These are phyloP conservation scores for Malacosoma neustria DNA, from an alignment of 2,888 invertebrate species.

Conservation along the genomic window DNA sequence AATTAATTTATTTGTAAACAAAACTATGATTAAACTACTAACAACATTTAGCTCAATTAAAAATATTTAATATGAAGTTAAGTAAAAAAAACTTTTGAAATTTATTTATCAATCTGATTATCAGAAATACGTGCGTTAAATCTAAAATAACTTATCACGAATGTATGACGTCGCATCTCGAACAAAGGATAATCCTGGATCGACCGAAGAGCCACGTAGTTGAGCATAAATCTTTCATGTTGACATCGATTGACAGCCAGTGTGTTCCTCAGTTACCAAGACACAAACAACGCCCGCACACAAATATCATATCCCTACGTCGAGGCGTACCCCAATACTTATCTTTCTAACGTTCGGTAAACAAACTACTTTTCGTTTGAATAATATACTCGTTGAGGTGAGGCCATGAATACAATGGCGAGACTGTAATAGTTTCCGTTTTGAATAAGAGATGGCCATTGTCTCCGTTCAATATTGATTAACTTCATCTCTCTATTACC, in stretches of 20 bases:
- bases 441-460: constrained; percentile 67
- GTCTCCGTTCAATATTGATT: constrained; percentile 68
- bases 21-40: too few species aligned
- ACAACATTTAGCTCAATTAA: too few species aligned
- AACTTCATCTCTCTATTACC: constrained; percentile 46
- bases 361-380: constrained; percentile 68
- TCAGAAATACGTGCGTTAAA: neutral
- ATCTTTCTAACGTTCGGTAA: constrained; percentile 53
- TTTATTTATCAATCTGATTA: too few species aligned
- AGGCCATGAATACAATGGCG: constrained; percentile 64
- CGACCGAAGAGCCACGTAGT: constrained; percentile 49
- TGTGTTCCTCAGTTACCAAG: constrained; percentile 35
- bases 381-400: constrained; percentile 63
- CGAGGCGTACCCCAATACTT: constrained; percentile 44
- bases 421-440: constrained; percentile 71
- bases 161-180: constrained; percentile 47
- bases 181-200: constrained; percentile 64
- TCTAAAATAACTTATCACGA: constrained; percentile 41
- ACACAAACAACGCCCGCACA: constrained; percentile 21
- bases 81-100: too few species aligned
- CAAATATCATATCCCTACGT: constrained; percentile 35
- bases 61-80: too few species aligned
- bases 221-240: constrained; percentile 62
- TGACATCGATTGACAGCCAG: constrained; percentile 50
- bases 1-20: too few species aligned